Evolutionary conservation across 1,140 invertebrate species (phyloP).

Genomic region (Drosophila ercepeae): DNA sequence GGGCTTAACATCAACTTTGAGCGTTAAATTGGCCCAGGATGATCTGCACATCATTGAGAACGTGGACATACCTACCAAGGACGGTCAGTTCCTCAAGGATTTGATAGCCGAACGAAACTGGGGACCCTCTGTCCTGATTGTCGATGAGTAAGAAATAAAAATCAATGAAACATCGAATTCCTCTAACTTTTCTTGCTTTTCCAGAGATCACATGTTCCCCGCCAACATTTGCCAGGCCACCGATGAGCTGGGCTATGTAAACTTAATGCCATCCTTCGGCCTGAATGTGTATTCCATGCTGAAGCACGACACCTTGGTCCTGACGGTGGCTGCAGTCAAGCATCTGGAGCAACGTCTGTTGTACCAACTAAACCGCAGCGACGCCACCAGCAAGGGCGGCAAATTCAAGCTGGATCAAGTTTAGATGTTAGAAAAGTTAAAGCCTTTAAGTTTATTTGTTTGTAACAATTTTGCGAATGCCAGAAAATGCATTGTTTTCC

Average conservation of each 20-base stretch:
- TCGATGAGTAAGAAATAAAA: constrained; percentile 90
- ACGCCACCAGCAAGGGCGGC: constrained; percentile 82
- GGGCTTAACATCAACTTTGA: constrained; percentile 93
- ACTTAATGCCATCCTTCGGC: constrained; percentile 98
- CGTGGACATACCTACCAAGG: constrained; percentile 93
- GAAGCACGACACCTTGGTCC: constrained; percentile 96
- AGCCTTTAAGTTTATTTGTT: constrained; percentile 19
- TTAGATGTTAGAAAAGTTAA: constrained; percentile 46
- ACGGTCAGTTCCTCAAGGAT: constrained; percentile 91
- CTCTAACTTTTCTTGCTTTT: constrained; percentile 20
- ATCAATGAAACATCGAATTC: neutral
- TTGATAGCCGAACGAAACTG: constrained; percentile 93
- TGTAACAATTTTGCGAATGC: constrained; percentile 24
- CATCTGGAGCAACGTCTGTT: constrained; percentile 94
- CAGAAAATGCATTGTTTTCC: constrained; percentile 47
- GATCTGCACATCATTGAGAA: constrained; percentile 96
- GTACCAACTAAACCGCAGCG: constrained; percentile 89
- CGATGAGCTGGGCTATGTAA: constrained; percentile 91
- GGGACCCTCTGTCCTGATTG: constrained; percentile 97
- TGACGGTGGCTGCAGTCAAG: constrained; percentile 93
- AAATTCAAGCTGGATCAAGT: constrained; percentile 86
- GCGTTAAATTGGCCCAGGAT: constrained; percentile 96
- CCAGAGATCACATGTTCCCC: constrained; percentile 93
- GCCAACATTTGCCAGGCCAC: constrained; percentile 93
- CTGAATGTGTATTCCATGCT: constrained; percentile 95